Evolutionary conservation across 2,797 vertebrate species (phyloP), one percentile per base, ranked within the genome.

Genomic region (Girardinus metallicus): DNA sequence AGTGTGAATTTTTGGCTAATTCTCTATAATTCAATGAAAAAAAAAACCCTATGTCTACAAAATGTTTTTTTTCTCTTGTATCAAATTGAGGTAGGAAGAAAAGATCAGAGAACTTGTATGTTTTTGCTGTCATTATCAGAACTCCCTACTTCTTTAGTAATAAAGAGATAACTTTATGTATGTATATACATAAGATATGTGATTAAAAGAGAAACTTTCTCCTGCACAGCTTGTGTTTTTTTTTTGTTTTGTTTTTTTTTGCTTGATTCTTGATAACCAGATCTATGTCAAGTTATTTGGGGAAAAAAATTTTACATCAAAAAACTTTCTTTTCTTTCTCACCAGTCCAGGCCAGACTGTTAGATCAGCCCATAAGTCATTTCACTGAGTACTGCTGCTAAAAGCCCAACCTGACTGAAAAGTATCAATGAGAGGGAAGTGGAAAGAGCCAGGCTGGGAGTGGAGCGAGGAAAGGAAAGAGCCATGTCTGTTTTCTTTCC

Each of bases 371-470:
- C 80, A 71, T 43, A 41, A 80, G 53, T 84, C 29, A 4, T 77
- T 82, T 72, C 83, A 15, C 66, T 83, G 80, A 77, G 73, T 43
- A 11, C 74, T 34, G 73, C 80, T 84, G 81, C 88, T 78, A 88
- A 91, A 92, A 91, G 13, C 80, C 88, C 76, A 80, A 79, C 44
- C 76, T 71, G 72, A 75, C 80, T 68, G 68, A 88, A 83, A 85
- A 41, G 12, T 92, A 93, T 95, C 91, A 91, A 88, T 90, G 89
- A 91, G 85, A 84, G 75, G 83, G 84, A 91, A 85, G 80, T 85
- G 86, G 88, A 92, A 86, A 84, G 76, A 85, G 86, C 86, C 78
- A 88, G 16, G 71, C 73, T 79, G 79, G 80, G 77, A 84, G 73
- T 43, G 23, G 70, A 82, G 80, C 85, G 72, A 80, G 70, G 55